Base-by-base conservation (phyloP, 2,888 invertebrate species). In the Drosophila cognata region DNA sequence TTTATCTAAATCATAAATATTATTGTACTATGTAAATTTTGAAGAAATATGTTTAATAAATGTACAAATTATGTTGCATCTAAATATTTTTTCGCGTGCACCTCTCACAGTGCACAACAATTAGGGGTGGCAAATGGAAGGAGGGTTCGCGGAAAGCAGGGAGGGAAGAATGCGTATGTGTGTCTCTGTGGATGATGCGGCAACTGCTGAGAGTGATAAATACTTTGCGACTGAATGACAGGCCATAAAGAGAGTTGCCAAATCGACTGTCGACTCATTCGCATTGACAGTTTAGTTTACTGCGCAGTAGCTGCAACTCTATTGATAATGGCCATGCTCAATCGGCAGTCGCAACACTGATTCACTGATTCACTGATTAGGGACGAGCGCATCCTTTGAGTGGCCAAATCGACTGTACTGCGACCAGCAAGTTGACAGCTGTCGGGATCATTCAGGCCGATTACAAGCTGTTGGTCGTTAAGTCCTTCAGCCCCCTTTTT, bases 181-280 rank as follows among this genome's bases (percentile, higher is more conserved):
- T 16, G 53, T 25, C 16, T 28, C 38, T 56, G 56, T 28, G 28
- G 38, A 56, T 56, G 55, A 52, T 52, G 31, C 36, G 36, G 55
- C 46, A n/a, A 57, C 63, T 33, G 70, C 61, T 53, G 72, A 71
- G 74, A 85, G 87, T 87, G 87, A 85, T 85, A 85, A 85, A 85
- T 85, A 85, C 87, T 85, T 82, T 84, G 81, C 74, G 82, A 79
- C 36, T 75, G 77, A 81, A 73, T 86, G 84, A 84, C 84, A 85
- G 82, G 57, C 70, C 84, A 85, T 74, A 86, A 86, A 80, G 74
- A 79, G 51, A 38, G 46, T 46, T 46, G 25, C 25, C 46, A 46
- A 46, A 46, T 25, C 25, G 46, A 28, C 21, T 21, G 46, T 50
- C 48, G 36, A 35, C 53, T 58, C 11, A 48, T 59, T 28, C 25